Evolutionary conservation across 2,113 vertebrate species (phyloP), one percentile per base, ranked within the genome.

Genomic region (Sinocyclocheilus anophthalmus): DNA sequence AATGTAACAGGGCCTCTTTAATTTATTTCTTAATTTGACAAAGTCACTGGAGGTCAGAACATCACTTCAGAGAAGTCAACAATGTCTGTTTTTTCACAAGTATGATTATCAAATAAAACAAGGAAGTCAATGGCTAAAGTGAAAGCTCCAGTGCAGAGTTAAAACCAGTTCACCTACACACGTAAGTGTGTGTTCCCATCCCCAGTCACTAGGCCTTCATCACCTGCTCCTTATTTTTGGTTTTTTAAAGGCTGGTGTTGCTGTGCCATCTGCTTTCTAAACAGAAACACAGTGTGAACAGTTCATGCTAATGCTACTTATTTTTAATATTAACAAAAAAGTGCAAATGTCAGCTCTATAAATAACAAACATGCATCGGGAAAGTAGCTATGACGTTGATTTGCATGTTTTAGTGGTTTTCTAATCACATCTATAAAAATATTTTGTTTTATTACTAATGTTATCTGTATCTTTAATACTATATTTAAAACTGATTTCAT

Each of bases 241-340:
- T 98, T 91, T 95, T 97, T 94, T 97, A 97, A 81, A 98, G 97
- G 91, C 96, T 96, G 82, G 95, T 97, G 91, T 95, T 96, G 84
- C 96, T 1, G 96, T 95, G 42, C 96, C 96, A 8, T 96, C 95
- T 0, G 95, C 94, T 92, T 96, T 97, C 97, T 98, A 91, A 22
- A 76, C 5, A 59, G 1, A 81, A 67, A 69, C 14, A 59, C 18
- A 65, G 2, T 22, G 55, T 59, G 20, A 59, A 59, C 57, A 10
- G 55, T 9, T 59, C 20, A 22, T 59, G 55, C 3, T 22, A 3
- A 22, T 9, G 20, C 22, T n/a, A 10, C 8, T n/a, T 61, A 2
- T 59, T 22, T 59, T 59, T 59, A 59, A 22, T 22, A 59, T 8
- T 1, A 61, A 61, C 20, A 61, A 61, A 61, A 57, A 61, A 10